Base-by-base conservation (phyloP, 2,797 vertebrate species). In the Lepilemur ruficaudatus region DNA sequence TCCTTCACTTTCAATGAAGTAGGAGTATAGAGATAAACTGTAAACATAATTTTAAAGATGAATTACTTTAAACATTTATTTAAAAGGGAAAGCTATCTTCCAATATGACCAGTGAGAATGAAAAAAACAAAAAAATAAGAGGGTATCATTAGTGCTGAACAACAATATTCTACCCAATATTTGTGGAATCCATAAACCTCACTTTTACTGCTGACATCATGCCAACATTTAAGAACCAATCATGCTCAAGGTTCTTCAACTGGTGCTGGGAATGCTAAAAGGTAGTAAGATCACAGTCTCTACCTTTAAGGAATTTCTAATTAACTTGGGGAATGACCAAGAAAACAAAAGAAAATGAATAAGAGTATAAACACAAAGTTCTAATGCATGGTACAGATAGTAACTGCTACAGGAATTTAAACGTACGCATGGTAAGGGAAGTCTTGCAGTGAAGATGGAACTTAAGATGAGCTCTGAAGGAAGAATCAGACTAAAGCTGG, bases 11-110 rank as follows among this genome's bases (percentile, higher is more conserved):
- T 96, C 87, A 99, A 20, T 7, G 97, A 98, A 94, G 97, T 93
- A 25, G 98, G 98, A 32, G 97, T 23, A 79, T 80, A 96, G n/a
- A 98, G 98, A 97, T 52, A 76, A 97, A 99, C 99, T 99, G 97
- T 61, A 97, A 97, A 97, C 17, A 79, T 0, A 98, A 98, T 96
- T 73, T 93, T n/a, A 96, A 93, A 96, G 1, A 89, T 70, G 25
- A 84, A 55, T 75, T 48, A 48, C 22, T 76, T 94, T 41, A 43
- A 79, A 30, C 0, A 46, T 50, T 78, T 93, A 50, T 63, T 85
- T 32, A 43, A 65, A 35, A 28, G 35, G 50, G 65, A 94, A 92
- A 79, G 43, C 25, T 84, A 23, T 88, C 50, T 92, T 91, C 63
- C 85, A 81, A 35, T 22, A 86, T 1, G 65, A 83, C 32, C 79